Conservation (phyloP, 2,888 invertebrate genomes). For the Schizaphis graminum region DNA sequence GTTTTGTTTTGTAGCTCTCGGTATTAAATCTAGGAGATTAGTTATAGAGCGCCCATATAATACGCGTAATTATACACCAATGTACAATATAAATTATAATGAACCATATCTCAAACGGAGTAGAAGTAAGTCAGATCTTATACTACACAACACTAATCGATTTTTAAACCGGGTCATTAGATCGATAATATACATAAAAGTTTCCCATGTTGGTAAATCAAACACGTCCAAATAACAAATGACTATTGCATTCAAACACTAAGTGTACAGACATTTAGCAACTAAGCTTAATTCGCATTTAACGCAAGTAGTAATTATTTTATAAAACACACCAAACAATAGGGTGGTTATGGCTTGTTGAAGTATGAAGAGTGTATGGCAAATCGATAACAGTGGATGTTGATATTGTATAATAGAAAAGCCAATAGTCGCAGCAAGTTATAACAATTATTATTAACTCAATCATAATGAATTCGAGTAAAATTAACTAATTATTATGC, state of each 20-base stretch:
- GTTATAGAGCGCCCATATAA: neutral
- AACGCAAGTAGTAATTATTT: neutral
- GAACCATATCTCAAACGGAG: constrained; percentile 16
- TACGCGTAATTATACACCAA: neutral
- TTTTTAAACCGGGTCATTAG: constrained; percentile 45
- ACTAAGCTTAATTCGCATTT: neutral
- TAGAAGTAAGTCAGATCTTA: neutral
- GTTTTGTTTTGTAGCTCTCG: neutral
- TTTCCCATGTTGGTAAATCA: constrained; percentile 1
- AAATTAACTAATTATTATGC: neutral
- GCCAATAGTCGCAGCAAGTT: neutral
- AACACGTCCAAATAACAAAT: neutral
- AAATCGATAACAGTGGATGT: neutral
- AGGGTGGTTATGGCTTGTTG: neutral
- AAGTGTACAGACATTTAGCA: neutral
- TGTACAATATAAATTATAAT: constrained; percentile 21
- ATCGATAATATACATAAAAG: neutral
- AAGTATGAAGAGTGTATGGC: too few species aligned
- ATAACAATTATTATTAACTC: neutral
- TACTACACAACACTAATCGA: constrained; percentile 12
- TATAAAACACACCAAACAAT: constrained; percentile 6
- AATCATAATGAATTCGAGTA: neutral
- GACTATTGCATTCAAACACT: neutral
- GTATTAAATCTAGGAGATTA: neutral
- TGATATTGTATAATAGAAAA: neutral